Evolutionary conservation across 37 sponge, comb jelly and placozoan species (phyloP).

Genomic region (Amphimedon queenslandica): DNA sequence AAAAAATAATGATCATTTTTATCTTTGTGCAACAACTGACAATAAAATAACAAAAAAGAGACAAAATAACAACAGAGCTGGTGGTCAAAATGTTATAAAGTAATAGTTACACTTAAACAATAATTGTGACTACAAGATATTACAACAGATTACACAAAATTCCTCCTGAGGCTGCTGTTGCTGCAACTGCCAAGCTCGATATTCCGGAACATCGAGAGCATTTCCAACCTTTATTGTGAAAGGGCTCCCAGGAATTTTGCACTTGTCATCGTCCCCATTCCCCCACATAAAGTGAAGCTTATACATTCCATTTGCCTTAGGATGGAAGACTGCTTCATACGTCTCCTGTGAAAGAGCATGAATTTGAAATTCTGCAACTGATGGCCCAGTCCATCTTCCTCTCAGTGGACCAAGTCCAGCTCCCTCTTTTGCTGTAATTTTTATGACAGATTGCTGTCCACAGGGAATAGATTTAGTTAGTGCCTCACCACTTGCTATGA

Average conservation of each 20-base stretch:
- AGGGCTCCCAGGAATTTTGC: conserved; percentile 70
- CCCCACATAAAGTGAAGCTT: conserved; percentile 79
- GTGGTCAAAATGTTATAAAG: too few relatives aligned
- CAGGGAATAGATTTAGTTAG: conserved; percentile 31
- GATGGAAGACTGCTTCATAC: conserved; percentile 64
- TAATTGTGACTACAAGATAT: too few relatives aligned
- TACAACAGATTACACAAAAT: too few relatives aligned
- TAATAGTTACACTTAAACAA: too few relatives aligned
- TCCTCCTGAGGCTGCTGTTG: too few relatives aligned
- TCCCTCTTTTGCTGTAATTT: conserved; percentile 40
- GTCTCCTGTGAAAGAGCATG: conserved; percentile 44
- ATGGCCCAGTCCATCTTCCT: conserved; percentile 69
- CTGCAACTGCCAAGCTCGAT: too few relatives aligned
- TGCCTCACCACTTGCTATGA: conserved; percentile 53
- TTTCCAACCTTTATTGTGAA: conserved; percentile 64
- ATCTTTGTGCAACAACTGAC: too few relatives aligned
- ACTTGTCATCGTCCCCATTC: conserved; percentile 49
- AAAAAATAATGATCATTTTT: too few relatives aligned
- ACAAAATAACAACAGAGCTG: too few relatives aligned
- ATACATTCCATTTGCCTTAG: conserved; percentile 61
- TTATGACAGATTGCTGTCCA: conserved; percentile 46
- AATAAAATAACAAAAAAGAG: too few relatives aligned
- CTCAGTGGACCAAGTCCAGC: conserved; percentile 81
- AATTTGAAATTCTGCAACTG: conserved; percentile 66
- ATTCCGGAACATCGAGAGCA: too few relatives aligned